Evolutionary conservation across 2,113 vertebrate species (phyloP), one percentile per base, ranked within the genome.

Genomic region (Pterocles orientalis): DNA sequence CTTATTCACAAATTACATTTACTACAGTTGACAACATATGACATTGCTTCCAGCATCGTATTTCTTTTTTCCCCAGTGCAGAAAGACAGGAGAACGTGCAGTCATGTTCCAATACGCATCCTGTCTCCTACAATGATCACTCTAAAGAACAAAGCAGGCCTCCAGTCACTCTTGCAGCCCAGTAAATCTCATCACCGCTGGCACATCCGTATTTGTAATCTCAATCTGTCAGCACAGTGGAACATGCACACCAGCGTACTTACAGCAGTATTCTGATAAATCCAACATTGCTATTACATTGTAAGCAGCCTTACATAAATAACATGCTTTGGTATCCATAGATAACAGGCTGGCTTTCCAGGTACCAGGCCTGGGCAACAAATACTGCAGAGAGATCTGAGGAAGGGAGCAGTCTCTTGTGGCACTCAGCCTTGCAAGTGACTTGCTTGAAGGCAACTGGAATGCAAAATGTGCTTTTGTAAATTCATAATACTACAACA

Each of bases 211-310:
- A 19, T 54, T 69, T 95, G 68, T 61, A 85, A 97, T 91, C 90
- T 93, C 62, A 95, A 58, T 95, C 91, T 96, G 79, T 95, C 96
- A 94, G 53, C 84, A 50, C 69, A 29, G 78, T 7, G 84, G 68
- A 92, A 95, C 50, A 82, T 73, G 84, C 60, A 87, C 43, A 28
- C 82, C 89, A 70, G 61, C 54, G 69, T 77, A 60, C 81, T 92
- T 25, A 84, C 76, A 95, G 88, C 83, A 75, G 64, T 89, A 82
- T 78, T 95, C 89, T 58, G 88, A 70, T 90, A 97, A 97, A 97
- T 93, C 92, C 71, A 4, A 66, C 80, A 29, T 73, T 51, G 90
- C 94, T 96, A 88, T 36, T 58, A 79, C 94, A 19, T 62, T 68
- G 82, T 71, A 92, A 88, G 68, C 34, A 95, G 88, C 81, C 92